Percentiles rank a stretch among this genome's conserved stretches.
These are phyloP conservation scores for Sebastes kiyomatsui DNA, from an alignment of 2,797 vertebrate species.

Conservation along the genomic window DNA sequence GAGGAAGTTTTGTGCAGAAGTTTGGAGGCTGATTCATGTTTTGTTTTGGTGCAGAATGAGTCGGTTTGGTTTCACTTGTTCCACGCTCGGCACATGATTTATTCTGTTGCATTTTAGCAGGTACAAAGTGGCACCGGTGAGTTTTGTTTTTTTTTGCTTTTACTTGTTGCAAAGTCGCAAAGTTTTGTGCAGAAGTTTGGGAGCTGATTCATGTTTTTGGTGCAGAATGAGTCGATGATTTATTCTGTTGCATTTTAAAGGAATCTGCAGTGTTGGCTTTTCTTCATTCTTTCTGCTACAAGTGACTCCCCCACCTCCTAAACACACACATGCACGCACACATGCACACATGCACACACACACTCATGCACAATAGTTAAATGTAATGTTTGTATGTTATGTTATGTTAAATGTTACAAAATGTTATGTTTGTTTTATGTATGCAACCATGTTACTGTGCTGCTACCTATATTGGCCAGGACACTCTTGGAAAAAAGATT, in stretches of 20 bases:
- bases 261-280: constrained; percentile 24
- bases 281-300: constrained; percentile 17
- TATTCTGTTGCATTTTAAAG: background rate
- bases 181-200: background rate
- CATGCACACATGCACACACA: constrained; percentile 5
- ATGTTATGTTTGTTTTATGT: background rate
- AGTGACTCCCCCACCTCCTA: background rate
- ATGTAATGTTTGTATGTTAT: too few relatives aligned
- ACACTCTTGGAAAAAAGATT: too few relatives aligned
- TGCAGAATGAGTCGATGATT: background rate
- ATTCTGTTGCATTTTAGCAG: background rate
- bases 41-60: background rate
- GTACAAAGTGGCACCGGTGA: constrained; percentile 67
- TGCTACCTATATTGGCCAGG: too few relatives aligned
- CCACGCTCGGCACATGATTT: background rate
- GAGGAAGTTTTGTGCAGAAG: background rate
- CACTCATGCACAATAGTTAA: background rate
- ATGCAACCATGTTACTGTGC: too few relatives aligned
- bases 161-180: background rate
- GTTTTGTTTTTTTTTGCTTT: constrained; percentile 26
- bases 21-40: background rate
- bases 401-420: too few relatives aligned
- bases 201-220: background rate
- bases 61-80: background rate
- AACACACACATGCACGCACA: background rate